Evolutionary conservation across 2,797 vertebrate genomes (phyloP).

Genomic region (Melanotaenia parkinsoni): DNA sequence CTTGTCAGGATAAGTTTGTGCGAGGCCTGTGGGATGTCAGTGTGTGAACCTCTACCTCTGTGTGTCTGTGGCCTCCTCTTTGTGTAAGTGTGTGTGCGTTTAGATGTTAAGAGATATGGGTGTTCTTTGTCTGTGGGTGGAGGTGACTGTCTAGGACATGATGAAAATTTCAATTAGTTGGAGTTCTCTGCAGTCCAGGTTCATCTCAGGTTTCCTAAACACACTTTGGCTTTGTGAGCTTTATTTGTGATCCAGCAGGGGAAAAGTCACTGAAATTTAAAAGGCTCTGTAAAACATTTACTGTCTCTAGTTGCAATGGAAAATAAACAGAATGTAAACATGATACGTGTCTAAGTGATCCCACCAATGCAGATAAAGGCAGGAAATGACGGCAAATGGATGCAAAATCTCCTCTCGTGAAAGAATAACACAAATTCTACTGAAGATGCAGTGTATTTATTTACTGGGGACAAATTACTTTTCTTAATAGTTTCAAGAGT

Average conservation of each 20-base stretch:
- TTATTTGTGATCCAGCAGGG: slow-evolving; percentile 31
- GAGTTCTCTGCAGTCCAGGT: slow-evolving; percentile 46
- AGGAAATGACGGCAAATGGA: slow-evolving; percentile 4
- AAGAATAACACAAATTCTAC: not conserved
- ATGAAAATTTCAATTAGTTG: slow-evolving; percentile 63
- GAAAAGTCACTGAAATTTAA: slow-evolving; percentile 32
- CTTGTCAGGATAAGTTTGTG: slow-evolving; percentile 71
- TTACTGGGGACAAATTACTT: not conserved
- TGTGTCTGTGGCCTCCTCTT: slow-evolving; percentile 33
- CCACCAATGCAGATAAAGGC: slow-evolving; percentile 6
- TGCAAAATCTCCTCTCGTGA: not conserved
- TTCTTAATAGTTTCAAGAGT: no score
- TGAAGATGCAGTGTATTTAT: not conserved
- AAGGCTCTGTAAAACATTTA: slow-evolving; percentile 42
- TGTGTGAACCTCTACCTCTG: slow-evolving; percentile 41
- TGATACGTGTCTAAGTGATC: slow-evolving; percentile 16
- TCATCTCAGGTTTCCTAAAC: slow-evolving; percentile 63
- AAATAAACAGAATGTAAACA: slow-evolving; percentile 50
- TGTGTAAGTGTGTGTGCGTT: slow-evolving; percentile 46
- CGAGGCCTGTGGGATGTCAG: slow-evolving; percentile 61
- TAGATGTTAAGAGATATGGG: slow-evolving; percentile 60
- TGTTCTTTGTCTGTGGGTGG: slow-evolving; percentile 59
- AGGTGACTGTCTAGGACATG: slow-evolving; percentile 62
- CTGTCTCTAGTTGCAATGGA: slow-evolving; percentile 55
- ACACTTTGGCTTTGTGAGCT: slow-evolving; percentile 48